Evolutionary conservation across 2,113 vertebrate genomes (phyloP), one percentile per base, ranked within the genome.

Genomic region (Phyllopteryx taeniolatus): DNA sequence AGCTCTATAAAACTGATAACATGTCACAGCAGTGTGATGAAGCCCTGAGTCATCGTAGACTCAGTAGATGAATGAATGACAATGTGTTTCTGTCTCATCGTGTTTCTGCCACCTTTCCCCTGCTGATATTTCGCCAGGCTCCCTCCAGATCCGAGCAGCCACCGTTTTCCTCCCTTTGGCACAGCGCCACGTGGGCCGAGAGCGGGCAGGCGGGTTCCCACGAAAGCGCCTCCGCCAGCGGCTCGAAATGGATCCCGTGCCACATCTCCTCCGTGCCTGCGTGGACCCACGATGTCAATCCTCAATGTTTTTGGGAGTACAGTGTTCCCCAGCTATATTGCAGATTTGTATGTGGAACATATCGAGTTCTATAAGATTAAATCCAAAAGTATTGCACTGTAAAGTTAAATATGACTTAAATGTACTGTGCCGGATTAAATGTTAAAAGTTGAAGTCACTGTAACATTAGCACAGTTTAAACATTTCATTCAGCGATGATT

Each of bases 181-280:
- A 96, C 4, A 96, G 79, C 9, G 80, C 80, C 13, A 92, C 88
- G 0, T 2, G 72, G 19, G 87, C 94, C 9, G 79, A 61, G 27
- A 94, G 78, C 1, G 92, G 91, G 78, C 95, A 96, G 51, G 67
- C 56, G 4, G 93, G 86, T 68, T 95, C 85, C 95, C 95, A 96
- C 12, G 89, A 88, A 4, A 96, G 72, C 0, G 81, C 83, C 84
- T 91, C 90, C 56, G 91, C 91, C 2, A 33, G 68, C 14, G 91
- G 85, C 79, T 94, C 92, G 77, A 94, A 96, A 71, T 75, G 88
- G 44, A 95, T 89, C 49, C 89, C 93, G 70, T 85, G 90, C 95
- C 95, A 96, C 27, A 96, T 87, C 3, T 88, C 88, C 35, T 90
- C 79, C 0, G 93, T 85, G 75, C 92, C 95, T 96, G 64, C 1